A percentile compares a stretch with the other conserved stretches of the same genome.
Evolutionary conservation across 2,797 vertebrate genomes (phyloP).

Genomic region (Todus mexicanus): DNA sequence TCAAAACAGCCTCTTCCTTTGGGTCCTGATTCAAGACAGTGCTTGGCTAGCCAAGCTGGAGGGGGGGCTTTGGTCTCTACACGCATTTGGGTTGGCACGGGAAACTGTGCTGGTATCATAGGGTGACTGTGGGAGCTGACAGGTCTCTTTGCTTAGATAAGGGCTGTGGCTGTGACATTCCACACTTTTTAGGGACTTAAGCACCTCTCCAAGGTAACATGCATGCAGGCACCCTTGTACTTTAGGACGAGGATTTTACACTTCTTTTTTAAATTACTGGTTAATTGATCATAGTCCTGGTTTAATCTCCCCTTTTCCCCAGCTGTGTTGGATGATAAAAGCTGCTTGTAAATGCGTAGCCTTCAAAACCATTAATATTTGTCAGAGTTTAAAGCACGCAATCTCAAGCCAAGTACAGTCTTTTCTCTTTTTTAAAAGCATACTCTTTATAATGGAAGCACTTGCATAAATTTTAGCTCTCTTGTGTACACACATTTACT

Average conservation of each 20-base stretch:
- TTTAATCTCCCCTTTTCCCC: not conserved
- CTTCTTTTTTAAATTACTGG: not conserved
- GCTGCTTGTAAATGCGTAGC: not conserved
- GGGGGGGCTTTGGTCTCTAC: not conserved
- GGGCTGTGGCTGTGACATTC: not conserved
- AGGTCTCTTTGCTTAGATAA: not conserved
- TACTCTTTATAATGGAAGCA: not conserved
- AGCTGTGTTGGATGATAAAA: not conserved
- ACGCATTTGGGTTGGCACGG: fast-evolving
- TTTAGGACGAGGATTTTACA: not conserved
- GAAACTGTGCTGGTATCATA: not conserved
- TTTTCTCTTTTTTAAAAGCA: not conserved
- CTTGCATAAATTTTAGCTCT: not conserved
- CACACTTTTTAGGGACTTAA: not conserved
- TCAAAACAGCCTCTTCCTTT: not conserved
- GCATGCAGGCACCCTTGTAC: not conserved
- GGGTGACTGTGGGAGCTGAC: not conserved
- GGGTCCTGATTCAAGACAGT: not conserved
- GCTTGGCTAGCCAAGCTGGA: not conserved
- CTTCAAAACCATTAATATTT: not conserved
- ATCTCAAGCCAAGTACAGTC: not conserved
- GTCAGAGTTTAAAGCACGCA: not conserved
- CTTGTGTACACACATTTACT: not conserved
- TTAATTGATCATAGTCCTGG: not conserved
- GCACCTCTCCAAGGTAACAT: not conserved